Evolutionary conservation across 2,797 vertebrate genomes (phyloP), one percentile per base, ranked within the genome.

Genomic region (Heteromormyrus szaboi): DNA sequence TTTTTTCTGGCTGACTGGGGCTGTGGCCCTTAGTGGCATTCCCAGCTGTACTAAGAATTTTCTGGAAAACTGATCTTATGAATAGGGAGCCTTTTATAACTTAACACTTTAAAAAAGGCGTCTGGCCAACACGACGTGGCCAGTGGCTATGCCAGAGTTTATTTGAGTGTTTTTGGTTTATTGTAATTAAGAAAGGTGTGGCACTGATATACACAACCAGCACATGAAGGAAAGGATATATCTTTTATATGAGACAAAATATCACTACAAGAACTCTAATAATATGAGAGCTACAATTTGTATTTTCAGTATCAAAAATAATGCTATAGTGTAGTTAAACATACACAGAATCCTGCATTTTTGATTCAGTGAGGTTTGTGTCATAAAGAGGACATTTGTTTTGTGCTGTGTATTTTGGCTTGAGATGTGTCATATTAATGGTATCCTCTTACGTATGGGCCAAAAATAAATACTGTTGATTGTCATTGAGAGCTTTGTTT

Each of bases 391-490:
- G 29, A 50, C 56, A 65, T 72, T 86, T 87, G 86, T 56, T 68
- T 25, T 59, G 59, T 33, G 46, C 83, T 51, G 62, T 51, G 59
- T 85, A 48, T 65, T 65, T 76, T 56, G 14, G 84, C 85, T 56
- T 37, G 29, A 85, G 65, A 51, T 33, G 50, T 79, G 65, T 56
- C 46, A 83, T 91, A 91, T 93, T 93, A 93, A 93, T 93, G 92
- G 91, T 90, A 93, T 95, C 94, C 94, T 92, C 92, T 94, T 93
- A 95, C 94, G 92, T 90, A 76, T 89, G 85, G 33, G 94, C 93
- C 94, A 93, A 93, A 96, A 95, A 96, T 95, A 96, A 93, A 91
- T 81, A 1, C 53, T 88, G 90, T 51, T 14, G 17, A 92, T 94
- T 95, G 94, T 94, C 93, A 91, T 91, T 91, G 89, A 62, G 89